Percentiles rank a stretch among this genome's conserved stretches.
Conservation (phyloP, 53 echinoderm and acorn worm species). For the Arbacia lixula region DNA sequence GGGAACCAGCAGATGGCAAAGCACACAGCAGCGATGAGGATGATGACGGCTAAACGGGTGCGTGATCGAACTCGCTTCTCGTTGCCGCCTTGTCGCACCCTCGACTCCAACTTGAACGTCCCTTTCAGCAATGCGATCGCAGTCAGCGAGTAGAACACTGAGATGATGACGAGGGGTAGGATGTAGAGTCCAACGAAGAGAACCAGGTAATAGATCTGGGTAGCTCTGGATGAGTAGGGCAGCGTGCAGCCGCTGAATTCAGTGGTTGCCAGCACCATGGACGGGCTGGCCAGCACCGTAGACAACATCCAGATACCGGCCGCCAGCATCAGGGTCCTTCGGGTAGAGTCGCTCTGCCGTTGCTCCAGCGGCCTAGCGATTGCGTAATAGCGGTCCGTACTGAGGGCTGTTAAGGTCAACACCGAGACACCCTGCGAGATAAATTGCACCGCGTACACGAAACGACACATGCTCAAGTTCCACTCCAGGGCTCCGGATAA, state of each 20-base stretch:
- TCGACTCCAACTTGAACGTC: slow-evolving; percentile 48
- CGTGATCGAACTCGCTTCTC: slow-evolving; percentile 79
- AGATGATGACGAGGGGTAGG: slow-evolving; percentile 71
- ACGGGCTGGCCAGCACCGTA: slow-evolving; percentile 63
- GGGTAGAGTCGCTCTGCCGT: slow-evolving; percentile 73
- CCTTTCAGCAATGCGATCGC: slow-evolving; percentile 78
- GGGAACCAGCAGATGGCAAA: slow-evolving; percentile 93
- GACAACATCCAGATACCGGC: slow-evolving; percentile 75
- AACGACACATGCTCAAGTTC: slow-evolving; percentile 63
- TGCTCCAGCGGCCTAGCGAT: slow-evolving; percentile 85
- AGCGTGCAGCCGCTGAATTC: slow-evolving; percentile 41
- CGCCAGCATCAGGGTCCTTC: slow-evolving; percentile 67
- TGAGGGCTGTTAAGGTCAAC: slow-evolving; percentile 84
- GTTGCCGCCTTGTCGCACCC: slow-evolving; percentile 68
- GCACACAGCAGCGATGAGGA: slow-evolving; percentile 80
- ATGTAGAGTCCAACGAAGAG: slow-evolving; percentile 77
- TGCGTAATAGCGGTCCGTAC: slow-evolving; percentile 90
- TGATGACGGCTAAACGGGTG: slow-evolving; percentile 83
- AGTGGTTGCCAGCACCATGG: slow-evolving; percentile 50
- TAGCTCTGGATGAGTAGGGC: slow-evolving; percentile 36
- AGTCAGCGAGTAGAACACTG: slow-evolving; percentile 82
- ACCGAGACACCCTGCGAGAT: slow-evolving; percentile 91
- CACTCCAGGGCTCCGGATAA: slow-evolving; percentile 39
- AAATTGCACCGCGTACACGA: slow-evolving; percentile 66
- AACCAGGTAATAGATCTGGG: slow-evolving; percentile 58